Evolutionary conservation across 2,797 vertebrate genomes (phyloP), one percentile per base, ranked within the genome.

Genomic region (Sciurus vulgaris): DNA sequence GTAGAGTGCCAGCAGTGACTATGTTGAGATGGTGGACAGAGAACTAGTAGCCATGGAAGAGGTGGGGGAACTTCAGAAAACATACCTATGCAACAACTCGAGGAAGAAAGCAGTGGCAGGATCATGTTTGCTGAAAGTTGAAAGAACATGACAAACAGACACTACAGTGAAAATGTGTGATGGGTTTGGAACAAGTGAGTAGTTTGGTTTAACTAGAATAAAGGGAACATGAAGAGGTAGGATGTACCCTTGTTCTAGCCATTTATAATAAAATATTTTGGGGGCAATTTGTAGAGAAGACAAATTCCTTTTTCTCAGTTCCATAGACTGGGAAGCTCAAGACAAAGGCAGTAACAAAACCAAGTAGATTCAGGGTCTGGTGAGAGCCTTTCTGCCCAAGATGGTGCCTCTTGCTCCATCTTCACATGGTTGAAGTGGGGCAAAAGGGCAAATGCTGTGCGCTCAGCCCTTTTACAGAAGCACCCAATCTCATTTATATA

Each of bases 381-480:
- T 41, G 24, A 61, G 10, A 12, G 2, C 9, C 30, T 15, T 14
- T 72, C 38, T 86, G 13, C 24, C 22, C 18, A 56, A 47, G n/a
- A 74, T 11, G 24, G 49, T 1, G 1, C 15, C 12, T 82, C 7
- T 54, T 51, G 24, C 2, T 86, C 12, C 15, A 15, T n/a, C 22
- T 2, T 81, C n/a, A 28, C 5, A 38, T 26, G 7, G 18, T 8
- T 3, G 28, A 69, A 51, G 3, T 2, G 7, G 2, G 41, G 1
- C 38, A 74, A 51, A 59, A 5, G 7, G 9, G 33, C 5, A 17
- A 51, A 9, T 22, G 8, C 30, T n/a, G 47, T 9, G 1, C 30
- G 24, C 65, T 35, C 11, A 41, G 8, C 41, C 18, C 22, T 44
- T 81, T 17, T 26, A 15, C 24, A 41, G 61, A 1, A 24, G 3